These are phyloP conservation scores for Geococcyx californianus DNA, from an alignment of 2,113 vertebrate genomes.

Conservation along the genomic window DNA sequence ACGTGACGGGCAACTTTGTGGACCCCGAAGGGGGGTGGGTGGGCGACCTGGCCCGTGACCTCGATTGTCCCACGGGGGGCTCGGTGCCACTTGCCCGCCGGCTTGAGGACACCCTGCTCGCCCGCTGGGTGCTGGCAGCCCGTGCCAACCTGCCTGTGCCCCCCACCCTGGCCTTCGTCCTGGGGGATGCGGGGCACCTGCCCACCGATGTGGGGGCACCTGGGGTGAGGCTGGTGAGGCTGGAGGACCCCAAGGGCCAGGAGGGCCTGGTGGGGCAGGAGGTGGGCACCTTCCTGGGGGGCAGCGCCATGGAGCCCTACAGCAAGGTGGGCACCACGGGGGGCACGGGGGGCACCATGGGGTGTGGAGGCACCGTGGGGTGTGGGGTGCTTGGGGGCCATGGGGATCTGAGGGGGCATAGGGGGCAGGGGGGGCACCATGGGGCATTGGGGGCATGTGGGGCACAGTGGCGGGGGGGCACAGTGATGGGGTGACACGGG, in stretches of 20 bases:
- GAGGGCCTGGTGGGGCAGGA: conserved; percentile 65
- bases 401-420: too few species aligned
- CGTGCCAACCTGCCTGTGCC: conserved; percentile 57
- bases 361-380: too few species aligned
- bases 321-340: conserved; percentile 61
- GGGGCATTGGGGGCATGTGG: too few species aligned
- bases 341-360: neutral
- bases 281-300: conserved; percentile 70
- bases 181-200: neutral
- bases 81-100: conserved; percentile 66
- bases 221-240: conserved; percentile 62
- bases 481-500: too few species aligned
- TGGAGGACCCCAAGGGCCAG: conserved; percentile 68
- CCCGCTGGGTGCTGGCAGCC: conserved; percentile 71
- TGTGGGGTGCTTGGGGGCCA: too few species aligned
- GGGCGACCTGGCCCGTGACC: conserved; percentile 66
- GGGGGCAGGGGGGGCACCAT: too few species aligned
- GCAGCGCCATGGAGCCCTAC: conserved; percentile 60
- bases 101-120: conserved; percentile 73
- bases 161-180: conserved; percentile 75
- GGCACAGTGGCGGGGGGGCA: too few species aligned
- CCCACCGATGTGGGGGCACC: neutral
- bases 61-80: conserved; percentile 78
- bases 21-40: conserved; percentile 44
- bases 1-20: conserved; percentile 72